Base-by-base conservation (phyloP, 2,113 vertebrate genomes). In the Dromaius novaehollandiae region DNA sequence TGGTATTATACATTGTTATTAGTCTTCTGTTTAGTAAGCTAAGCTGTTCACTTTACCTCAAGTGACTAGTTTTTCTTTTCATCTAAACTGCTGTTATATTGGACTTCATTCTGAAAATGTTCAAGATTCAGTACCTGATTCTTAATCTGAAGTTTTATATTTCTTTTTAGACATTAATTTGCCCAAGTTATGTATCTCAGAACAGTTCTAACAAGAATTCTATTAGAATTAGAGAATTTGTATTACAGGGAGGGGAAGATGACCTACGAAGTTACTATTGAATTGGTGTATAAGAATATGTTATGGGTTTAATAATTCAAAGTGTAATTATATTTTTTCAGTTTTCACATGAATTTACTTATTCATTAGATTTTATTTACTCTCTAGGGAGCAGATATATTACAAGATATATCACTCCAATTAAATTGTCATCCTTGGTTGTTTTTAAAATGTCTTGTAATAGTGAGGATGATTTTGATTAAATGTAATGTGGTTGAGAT, bases 151-250 rank as follows among this genome's bases (percentile, higher is more conserved):
- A 77, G 6, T 8, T 79, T 86, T 51, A 2, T 42, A 24, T 61
- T 82, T 66, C 12, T 28, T 76, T 11, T 34, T 64, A 32, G 32
- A 73, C 68, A 76, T 4, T 3, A 48, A 2, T 55, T 51, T 48
- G 86, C 22, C 32, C 11, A 21, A 81, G 25, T 11, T 26, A 24
- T 0, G 0, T 5, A 21, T 42, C 48, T 79, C 21, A 18, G 19
- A 64, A 4, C 0, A 1, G 13, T 56, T 78, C 74, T 76, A 9
- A 13, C 6, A 16, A 48, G 17, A 85, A 20, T 21, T 82, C 25
- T 6, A 40, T 11, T 79, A 40, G 60, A 71, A 24, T 73, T 14
- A 48, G 51, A 78, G 21, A 21, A 28, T 51, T 82, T 21, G 6
- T 44, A 14, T 88, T n/a, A 64, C 40, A 51, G 1, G 8, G 2